A percentile compares a stretch with the other conserved stretches of the same genome.
These are phyloP conservation scores for Melanargia galathea DNA, from an alignment of 2,888 invertebrate species.

Conservation along the genomic window DNA sequence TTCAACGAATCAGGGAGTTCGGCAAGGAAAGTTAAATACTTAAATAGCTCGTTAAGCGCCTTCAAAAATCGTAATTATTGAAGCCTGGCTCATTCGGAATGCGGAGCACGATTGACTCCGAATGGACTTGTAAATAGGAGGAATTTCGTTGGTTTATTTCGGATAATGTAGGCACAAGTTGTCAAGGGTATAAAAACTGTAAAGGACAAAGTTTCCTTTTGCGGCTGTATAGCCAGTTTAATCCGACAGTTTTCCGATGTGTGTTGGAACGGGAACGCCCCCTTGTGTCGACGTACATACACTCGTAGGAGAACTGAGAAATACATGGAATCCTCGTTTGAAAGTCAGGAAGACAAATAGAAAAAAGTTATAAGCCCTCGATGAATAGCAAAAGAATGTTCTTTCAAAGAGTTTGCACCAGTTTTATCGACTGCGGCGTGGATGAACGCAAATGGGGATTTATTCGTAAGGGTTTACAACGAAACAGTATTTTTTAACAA, in stretches of 20 bases:
- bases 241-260: conserved; percentile 55
- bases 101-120: conserved; percentile 36
- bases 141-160: conserved; percentile 37
- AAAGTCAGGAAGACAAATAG: conserved; percentile 37
- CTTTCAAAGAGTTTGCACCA: conserved; percentile 15
- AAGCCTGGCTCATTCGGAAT: conserved; percentile 45
- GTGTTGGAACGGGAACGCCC: conserved; percentile 36
- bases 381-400: conserved; percentile 17
- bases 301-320: conserved; percentile 35
- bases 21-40: conserved; percentile 44
- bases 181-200: conserved; percentile 50
- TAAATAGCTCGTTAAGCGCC: conserved; percentile 49
- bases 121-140: conserved; percentile 44
- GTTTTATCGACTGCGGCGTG: conserved; percentile 11
- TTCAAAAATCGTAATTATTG: conserved; percentile 40
- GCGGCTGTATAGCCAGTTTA: conserved; percentile 51
- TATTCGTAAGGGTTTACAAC: background rate
- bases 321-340: conserved; percentile 39
- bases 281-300: conserved; percentile 40
- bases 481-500: too few relatives aligned
- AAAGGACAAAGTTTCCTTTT: conserved; percentile 58
- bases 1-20: conserved; percentile 38
- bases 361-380: conserved; percentile 28
- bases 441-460: conserved; percentile 5
- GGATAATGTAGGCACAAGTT: conserved; percentile 49